These are phyloP conservation scores for Myotis pilosus DNA, from an alignment of 2,797 vertebrate species.

Conservation along the genomic window DNA sequence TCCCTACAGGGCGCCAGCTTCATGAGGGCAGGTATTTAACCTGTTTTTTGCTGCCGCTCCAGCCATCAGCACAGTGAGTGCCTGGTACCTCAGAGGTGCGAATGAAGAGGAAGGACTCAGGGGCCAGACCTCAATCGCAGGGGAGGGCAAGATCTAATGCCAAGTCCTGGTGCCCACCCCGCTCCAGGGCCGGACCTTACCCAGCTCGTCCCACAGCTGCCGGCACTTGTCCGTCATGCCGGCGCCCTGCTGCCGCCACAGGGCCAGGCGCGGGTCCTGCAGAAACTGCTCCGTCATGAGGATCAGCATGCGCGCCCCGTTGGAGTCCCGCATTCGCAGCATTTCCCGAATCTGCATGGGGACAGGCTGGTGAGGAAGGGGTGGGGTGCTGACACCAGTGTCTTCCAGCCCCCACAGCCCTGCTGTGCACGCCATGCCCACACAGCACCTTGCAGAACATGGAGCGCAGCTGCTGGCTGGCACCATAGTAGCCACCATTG, in stretches of 20 bases:
- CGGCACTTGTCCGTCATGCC: constrained; percentile 84
- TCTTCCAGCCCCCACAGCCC: neutral
- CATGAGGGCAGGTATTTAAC: neutral
- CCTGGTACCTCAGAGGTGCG: neutral
- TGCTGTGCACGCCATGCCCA: rapidly evolving
- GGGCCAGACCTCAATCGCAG: too few species aligned
- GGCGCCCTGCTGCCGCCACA: constrained; percentile 83
- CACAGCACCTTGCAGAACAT: constrained; percentile 83
- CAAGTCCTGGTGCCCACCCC: rapidly evolving
- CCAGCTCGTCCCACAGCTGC: constrained; percentile 84
- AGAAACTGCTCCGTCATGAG: constrained; percentile 84
- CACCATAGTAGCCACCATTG: constrained; percentile 83
- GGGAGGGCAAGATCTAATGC: neutral
- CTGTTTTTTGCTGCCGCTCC: neutral
- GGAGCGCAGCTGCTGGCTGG: constrained; percentile 83
- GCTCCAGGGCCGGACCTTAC: constrained; percentile 55
- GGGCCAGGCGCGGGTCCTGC: constrained; percentile 80
- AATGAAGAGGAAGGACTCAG: neutral
- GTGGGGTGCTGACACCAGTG: rapidly evolving
- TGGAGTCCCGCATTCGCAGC: constrained; percentile 83
- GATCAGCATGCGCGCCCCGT: constrained; percentile 83
- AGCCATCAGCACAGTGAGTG: neutral
- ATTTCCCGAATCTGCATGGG: constrained; percentile 82
- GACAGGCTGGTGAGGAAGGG: neutral
- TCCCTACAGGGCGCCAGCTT: neutral